Percentiles rank a stretch among this genome's conserved stretches.
These are phyloP conservation scores for Melangyna quadrimaculata DNA, from an alignment of 2,888 invertebrate genomes.

Conservation along the genomic window DNA sequence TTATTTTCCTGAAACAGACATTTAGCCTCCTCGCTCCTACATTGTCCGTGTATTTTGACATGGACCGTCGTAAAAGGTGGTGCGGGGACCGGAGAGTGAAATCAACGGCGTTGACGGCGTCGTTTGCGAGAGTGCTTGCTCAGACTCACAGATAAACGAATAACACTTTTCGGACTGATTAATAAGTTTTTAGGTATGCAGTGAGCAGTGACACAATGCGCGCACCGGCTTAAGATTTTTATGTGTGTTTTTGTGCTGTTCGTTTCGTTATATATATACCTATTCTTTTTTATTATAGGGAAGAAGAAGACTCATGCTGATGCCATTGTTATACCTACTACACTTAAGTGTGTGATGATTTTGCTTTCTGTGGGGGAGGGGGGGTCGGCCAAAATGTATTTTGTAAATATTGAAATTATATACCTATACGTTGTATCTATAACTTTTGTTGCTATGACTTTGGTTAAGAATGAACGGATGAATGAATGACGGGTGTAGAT, in stretches of 20 bases:
- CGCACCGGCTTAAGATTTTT: slow-evolving; percentile 60
- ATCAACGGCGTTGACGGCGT: slow-evolving; percentile 6
- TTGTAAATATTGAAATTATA: slow-evolving; percentile 65
- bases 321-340: slow-evolving; percentile 41
- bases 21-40: background rate
- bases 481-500: slow-evolving; percentile 45
- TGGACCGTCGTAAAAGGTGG: background rate
- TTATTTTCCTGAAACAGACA: slow-evolving; percentile 27
- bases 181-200: slow-evolving; percentile 70
- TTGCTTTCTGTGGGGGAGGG: too few relatives aligned
- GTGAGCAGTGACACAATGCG: slow-evolving; percentile 68
- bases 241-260: slow-evolving; percentile 41
- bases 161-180: slow-evolving; percentile 66
- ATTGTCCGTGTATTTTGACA: background rate
- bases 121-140: slow-evolving; percentile 27
- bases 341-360: slow-evolving; percentile 43
- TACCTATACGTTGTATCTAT: slow-evolving; percentile 42
- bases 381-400: slow-evolving; percentile 33
- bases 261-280: slow-evolving; percentile 6
- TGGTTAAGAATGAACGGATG: slow-evolving; percentile 56
- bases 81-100: slow-evolving; percentile 1
- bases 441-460: slow-evolving; percentile 10
- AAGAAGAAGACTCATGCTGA: slow-evolving; percentile 37
- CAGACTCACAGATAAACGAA: slow-evolving; percentile 7
- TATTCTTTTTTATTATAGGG: background rate